phyloP scores from a whole-genome alignment of 2,888 invertebrate genomes.

The Malthinus flaveolus region DNA sequence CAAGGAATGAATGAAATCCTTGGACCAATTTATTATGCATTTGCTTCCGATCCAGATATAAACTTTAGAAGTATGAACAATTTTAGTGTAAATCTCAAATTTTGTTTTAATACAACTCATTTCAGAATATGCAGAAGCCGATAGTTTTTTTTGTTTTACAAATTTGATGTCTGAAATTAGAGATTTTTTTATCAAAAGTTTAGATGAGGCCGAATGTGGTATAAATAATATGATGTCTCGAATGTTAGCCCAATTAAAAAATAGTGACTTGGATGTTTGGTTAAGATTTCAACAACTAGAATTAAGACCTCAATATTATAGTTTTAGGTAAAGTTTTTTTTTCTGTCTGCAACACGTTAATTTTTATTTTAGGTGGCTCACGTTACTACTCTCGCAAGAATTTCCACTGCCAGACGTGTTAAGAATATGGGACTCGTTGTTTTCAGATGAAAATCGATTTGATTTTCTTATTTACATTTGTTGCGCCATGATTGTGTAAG shows the following conservation, averaged over 20 bases:
- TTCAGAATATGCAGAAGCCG: slow-evolving; percentile 90
- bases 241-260: slow-evolving; percentile 74
- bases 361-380: slow-evolving; percentile 80
- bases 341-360: not conserved
- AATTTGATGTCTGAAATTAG: slow-evolving; percentile 97
- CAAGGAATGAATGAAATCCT: slow-evolving; percentile 99
- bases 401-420: slow-evolving; percentile 97
- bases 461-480: slow-evolving; percentile 90
- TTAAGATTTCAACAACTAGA: slow-evolving; percentile 79
- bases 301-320: slow-evolving; percentile 93
- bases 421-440: slow-evolving; percentile 95
- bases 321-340: slow-evolving; percentile 71
- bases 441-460: slow-evolving; percentile 88
- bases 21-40: slow-evolving; percentile 96
- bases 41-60: slow-evolving; percentile 85
- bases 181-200: slow-evolving; percentile 94
- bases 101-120: slow-evolving; percentile 3
- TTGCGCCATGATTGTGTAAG: slow-evolving; percentile 97
- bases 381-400: slow-evolving; percentile 93
- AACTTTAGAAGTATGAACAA: slow-evolving; percentile 71
- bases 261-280: slow-evolving; percentile 78
- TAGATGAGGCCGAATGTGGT: slow-evolving; percentile 92
- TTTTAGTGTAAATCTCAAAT: not conserved
- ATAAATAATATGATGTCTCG: slow-evolving; percentile 89
- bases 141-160: slow-evolving; percentile 98